A percentile compares a stretch with the other conserved stretches of the same genome.
Conservation (phyloP, 1,140 invertebrate genomes). For the Agrypnia vestita region DNA sequence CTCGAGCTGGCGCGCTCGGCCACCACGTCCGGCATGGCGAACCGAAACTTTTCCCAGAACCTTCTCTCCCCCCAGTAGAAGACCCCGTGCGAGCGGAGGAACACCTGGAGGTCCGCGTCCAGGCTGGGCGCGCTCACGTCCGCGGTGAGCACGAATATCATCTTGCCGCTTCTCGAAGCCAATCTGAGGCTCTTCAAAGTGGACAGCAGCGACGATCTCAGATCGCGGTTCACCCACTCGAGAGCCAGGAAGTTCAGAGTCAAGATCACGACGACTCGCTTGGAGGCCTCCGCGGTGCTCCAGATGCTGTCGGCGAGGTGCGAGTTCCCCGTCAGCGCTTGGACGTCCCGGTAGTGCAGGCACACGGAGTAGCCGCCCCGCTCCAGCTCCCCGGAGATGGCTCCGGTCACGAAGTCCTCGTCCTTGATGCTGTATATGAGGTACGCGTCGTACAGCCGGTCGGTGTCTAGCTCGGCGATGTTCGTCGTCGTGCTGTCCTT, state of each 20-base stretch:
- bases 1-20: conserved; percentile 6
- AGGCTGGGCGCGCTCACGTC: conserved; percentile 85
- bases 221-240: conserved; percentile 58
- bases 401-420: conserved; percentile 84
- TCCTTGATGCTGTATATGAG: conserved; percentile 91
- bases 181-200: conserved; percentile 53
- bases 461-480: conserved; percentile 76
- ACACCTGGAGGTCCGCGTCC: conserved; percentile 86
- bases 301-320: conserved; percentile 68
- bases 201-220: conserved; percentile 54
- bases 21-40: conserved; percentile 81
- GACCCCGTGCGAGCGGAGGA: conserved; percentile 80
- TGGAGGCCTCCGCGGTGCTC: conserved; percentile 70
- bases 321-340: conserved; percentile 61
- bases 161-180: conserved; percentile 53
- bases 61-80: conserved; percentile 84
- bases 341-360: conserved; percentile 78
- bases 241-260: conserved; percentile 69
- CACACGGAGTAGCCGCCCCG: conserved; percentile 77
- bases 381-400: conserved; percentile 86
- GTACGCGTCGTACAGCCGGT: conserved; percentile 89
- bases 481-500: conserved; percentile 73
- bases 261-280: conserved; percentile 68
- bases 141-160: conserved; percentile 77
- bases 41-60: conserved; percentile 88